Percentiles rank a stretch among this genome's conserved stretches.
Conservation (phyloP, 2,113 vertebrate genomes). For the Dipodomys merriami region DNA sequence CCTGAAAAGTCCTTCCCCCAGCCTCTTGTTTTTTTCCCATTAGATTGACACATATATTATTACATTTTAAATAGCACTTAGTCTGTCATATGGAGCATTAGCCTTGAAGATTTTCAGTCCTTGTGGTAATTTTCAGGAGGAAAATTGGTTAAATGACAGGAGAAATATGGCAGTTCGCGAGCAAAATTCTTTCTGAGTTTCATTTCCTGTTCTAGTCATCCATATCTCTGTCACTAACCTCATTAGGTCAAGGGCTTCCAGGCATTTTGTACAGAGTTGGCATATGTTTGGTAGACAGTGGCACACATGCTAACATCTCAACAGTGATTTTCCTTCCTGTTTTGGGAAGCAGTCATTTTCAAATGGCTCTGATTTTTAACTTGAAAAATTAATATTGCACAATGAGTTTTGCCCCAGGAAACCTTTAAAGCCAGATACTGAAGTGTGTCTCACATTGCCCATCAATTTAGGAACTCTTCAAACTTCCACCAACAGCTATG, state of each 20-base stretch:
- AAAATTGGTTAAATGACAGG: slow-evolving; percentile 84
- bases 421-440: slow-evolving; percentile 61
- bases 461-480: neutral
- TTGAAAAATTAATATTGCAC: slow-evolving; percentile 77
- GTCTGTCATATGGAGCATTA: slow-evolving; percentile 77
- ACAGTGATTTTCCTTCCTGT: slow-evolving; percentile 62
- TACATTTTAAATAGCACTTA: slow-evolving; percentile 85
- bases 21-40: slow-evolving; percentile 75
- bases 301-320: slow-evolving; percentile 67
- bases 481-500: slow-evolving; percentile 31
- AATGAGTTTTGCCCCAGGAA: slow-evolving; percentile 67
- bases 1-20: slow-evolving; percentile 61
- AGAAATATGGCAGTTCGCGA: slow-evolving; percentile 84
- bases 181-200: slow-evolving; percentile 85
- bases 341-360: slow-evolving; percentile 52
- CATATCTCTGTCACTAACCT: slow-evolving; percentile 86
- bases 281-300: slow-evolving; percentile 79
- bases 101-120: slow-evolving; percentile 83
- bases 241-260: slow-evolving; percentile 87
- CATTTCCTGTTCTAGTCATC: slow-evolving; percentile 81
- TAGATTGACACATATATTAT: slow-evolving; percentile 78
- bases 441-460: slow-evolving; percentile 65
- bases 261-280: slow-evolving; percentile 70
- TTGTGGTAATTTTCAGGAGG: slow-evolving; percentile 83
- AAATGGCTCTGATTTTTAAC: slow-evolving; percentile 82